A percentile compares a stretch with the other conserved stretches of the same genome.
Evolutionary conservation across 37 sponge, comb jelly and placozoan species (phyloP).

Genomic region (Agelas oroides): DNA sequence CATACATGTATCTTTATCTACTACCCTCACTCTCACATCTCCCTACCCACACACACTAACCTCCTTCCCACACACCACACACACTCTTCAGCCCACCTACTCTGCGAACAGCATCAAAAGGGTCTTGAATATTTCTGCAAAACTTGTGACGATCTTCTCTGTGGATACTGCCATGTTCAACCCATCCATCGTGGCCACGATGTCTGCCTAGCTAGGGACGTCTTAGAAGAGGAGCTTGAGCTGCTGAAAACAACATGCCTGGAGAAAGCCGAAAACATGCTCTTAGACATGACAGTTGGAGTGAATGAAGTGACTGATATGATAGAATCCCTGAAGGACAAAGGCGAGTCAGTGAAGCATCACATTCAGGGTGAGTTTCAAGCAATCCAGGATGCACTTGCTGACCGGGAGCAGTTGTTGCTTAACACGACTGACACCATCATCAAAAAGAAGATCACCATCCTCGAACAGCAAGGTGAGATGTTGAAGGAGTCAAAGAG

Average conservation of each 20-base stretch:
- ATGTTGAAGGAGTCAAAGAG: slow-evolving; percentile 4
- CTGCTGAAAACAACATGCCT: slow-evolving; percentile 10
- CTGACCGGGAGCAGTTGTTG: slow-evolving; percentile 19
- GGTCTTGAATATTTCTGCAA: slow-evolving; percentile 32
- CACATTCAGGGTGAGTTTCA: slow-evolving; percentile 42
- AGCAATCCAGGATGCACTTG: slow-evolving; percentile 25
- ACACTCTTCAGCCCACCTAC: not conserved
- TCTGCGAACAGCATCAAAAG: slow-evolving; percentile 8
- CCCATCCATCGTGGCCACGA: slow-evolving; percentile 19
- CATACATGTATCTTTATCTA: not conserved
- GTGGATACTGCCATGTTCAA: slow-evolving; percentile 25
- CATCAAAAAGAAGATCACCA: slow-evolving; percentile 24
- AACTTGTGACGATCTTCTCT: slow-evolving; percentile 21
- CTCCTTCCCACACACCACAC: not conserved
- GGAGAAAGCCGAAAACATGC: slow-evolving; percentile 11
- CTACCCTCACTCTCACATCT: no score
- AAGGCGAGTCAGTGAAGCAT: slow-evolving; percentile 15
- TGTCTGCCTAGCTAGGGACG: not conserved
- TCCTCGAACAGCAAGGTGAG: slow-evolving; percentile 19
- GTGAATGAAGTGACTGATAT: slow-evolving; percentile 21
- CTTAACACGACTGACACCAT: slow-evolving; percentile 16
- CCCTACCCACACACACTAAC: not conserved
- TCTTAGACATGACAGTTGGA: slow-evolving; percentile 18
- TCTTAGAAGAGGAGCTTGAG: slow-evolving; percentile 10
- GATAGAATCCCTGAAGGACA: slow-evolving; percentile 11